Evolutionary conservation across 2,113 vertebrate species (phyloP), one percentile per base, ranked within the genome.

Genomic region (Proterorhinus semilunaris): DNA sequence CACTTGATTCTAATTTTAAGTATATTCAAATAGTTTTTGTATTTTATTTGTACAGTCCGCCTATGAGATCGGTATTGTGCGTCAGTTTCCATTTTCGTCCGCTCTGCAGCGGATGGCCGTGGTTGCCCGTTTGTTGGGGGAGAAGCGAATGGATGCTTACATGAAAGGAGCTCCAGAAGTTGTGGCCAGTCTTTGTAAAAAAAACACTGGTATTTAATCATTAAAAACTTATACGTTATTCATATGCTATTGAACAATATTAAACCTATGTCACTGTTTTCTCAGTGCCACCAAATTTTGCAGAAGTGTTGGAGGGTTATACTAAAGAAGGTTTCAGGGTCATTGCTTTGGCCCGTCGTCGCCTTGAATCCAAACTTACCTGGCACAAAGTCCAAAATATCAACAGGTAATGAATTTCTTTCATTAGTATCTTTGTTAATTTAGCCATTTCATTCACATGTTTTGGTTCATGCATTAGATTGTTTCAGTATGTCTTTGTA

Each of bases 331-430:
- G 98, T 69, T 98, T 98, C 86, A 92, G 98, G 77, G 98, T 99
- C 86, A 98, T 99, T 58, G 97, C 96, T 75, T 90, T 99, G 75
- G 98, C 98, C 79, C 97, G 97, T 85, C 92, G 96, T 72, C 96
- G 95, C 73, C 78, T 99, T 69, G 96, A 97, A 83, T 95, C 96
- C 68, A 98, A 96, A 88, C 91, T 99, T 74, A 93, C 92, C 0
- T 99, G 97, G 97, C 98, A 99, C 87, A 98, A 96, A 93, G 94
- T 98, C 55, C 98, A 98, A 87, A 96, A 95, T 66, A 83, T 97
- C 83, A 95, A 80, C 89, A 95, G 98, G 98, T 99, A 90, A 10
- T 12, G 46, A 61, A 6, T 15, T 11, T 80, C 10, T n/a, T n/a
- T n/a, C n/a, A n/a, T n/a, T n/a, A 21, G 53, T 27, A 53, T 2